Conservation (phyloP, 2,113 vertebrate species). For the Austrofundulus limnaeus region DNA sequence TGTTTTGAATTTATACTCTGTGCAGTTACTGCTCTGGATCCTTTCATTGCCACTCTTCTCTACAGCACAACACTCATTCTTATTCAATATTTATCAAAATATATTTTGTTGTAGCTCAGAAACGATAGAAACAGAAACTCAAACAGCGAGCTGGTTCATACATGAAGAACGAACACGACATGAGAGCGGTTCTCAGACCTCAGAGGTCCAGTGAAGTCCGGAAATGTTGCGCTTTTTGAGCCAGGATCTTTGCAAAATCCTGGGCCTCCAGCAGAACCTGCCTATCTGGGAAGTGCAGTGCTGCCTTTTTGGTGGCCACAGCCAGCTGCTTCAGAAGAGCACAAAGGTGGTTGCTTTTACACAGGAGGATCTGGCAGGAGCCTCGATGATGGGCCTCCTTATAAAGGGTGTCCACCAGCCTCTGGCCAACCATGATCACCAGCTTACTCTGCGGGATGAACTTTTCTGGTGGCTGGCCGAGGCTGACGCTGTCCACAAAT, state of each 20-base stretch:
- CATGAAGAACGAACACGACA: too few relatives aligned
- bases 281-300: constrained; percentile 77
- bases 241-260: constrained; percentile 77
- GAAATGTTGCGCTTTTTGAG: constrained; percentile 81
- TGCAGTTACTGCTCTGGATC: too few relatives aligned
- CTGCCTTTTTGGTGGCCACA: constrained; percentile 88
- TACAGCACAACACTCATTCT: too few relatives aligned
- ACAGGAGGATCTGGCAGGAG: constrained; percentile 78
- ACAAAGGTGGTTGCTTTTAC: constrained; percentile 86
- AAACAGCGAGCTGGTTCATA: too few relatives aligned
- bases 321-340: constrained; percentile 89
- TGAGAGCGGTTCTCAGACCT: too few relatives aligned
- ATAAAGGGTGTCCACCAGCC: constrained; percentile 88
- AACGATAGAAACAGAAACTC: too few relatives aligned
- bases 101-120: too few relatives aligned
- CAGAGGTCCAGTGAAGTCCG: constrained; percentile 76
- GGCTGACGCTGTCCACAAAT: constrained; percentile 78
- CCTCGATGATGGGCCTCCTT: constrained; percentile 78
- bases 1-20: too few relatives aligned
- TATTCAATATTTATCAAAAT: too few relatives aligned
- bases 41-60: too few relatives aligned
- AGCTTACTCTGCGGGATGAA: constrained; percentile 93
- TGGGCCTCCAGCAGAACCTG: constrained; percentile 76
- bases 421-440: constrained; percentile 93
- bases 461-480: constrained; percentile 83